phyloP scores from a whole-genome alignment of 2,888 invertebrate genomes.

The Agonopterix alstromeriana region DNA sequence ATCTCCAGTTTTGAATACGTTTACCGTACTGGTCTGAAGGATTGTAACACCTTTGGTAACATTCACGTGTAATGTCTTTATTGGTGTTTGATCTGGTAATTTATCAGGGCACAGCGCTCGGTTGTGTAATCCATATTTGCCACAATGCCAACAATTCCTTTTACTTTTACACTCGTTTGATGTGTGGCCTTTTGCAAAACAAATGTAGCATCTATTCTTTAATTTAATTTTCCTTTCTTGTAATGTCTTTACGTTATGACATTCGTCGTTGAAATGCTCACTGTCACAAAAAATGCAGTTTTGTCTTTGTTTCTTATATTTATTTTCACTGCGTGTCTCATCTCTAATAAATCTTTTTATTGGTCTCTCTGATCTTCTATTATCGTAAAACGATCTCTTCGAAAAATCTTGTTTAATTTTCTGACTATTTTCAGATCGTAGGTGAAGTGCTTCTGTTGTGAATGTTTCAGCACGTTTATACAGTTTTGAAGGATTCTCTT shows the following conservation, averaged over 20 bases:
- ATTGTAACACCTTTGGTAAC: background rate
- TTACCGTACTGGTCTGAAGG: background rate
- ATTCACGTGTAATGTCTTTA: background rate
- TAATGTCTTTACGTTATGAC: background rate
- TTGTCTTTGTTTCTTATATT: background rate
- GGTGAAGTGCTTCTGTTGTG: background rate
- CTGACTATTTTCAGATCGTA: background rate
- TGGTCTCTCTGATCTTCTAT: no score
- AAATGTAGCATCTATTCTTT: constrained; percentile 4
- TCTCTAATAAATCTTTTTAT: background rate
- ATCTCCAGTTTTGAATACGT: no score
- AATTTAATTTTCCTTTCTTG: constrained; percentile 4
- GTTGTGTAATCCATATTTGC: background rate
- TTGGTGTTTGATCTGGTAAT: background rate
- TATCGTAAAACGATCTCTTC: background rate
- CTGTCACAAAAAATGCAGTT: constrained; percentile 7
- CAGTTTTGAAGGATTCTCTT: background rate
- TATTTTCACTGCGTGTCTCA: background rate
- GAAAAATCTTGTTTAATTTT: background rate
- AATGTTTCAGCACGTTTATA: no score
- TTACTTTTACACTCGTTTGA: constrained; percentile 1
- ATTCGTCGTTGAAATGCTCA: constrained; percentile 7
- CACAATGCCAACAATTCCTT: constrained; percentile 3
- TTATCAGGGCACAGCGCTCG: constrained; percentile 2
- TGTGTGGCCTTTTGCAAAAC: constrained; percentile 1